These are phyloP conservation scores for Scolopax bukidnonensis DNA, from an alignment of 2,797 vertebrate species.

Conservation along the genomic window DNA sequence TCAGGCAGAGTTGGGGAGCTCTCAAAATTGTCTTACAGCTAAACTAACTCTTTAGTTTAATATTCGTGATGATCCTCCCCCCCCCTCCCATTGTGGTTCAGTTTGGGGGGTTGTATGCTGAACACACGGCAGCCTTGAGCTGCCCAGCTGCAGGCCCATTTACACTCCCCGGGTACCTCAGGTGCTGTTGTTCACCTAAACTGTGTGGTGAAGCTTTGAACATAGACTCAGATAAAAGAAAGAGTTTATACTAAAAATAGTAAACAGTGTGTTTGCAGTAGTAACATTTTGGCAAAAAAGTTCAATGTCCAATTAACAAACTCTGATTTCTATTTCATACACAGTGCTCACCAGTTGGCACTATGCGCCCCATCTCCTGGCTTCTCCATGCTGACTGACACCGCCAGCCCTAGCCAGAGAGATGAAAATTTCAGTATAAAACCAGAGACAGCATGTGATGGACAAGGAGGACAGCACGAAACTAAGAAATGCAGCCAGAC, in stretches of 20 bases:
- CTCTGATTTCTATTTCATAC: neutral
- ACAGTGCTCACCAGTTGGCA: neutral
- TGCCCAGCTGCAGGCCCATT: accelerated
- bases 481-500: neutral
- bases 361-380: accelerated
- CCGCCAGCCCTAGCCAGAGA: neutral
- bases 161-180: accelerated
- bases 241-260: neutral
- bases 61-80: accelerated
- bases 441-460: neutral
- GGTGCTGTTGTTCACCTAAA: no score
- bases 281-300: neutral
- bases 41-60: accelerated
- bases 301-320: neutral
- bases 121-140: neutral
- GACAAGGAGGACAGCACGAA: neutral
- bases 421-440: neutral
- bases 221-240: neutral
- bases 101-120: neutral
- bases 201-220: neutral
- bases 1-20: accelerated
- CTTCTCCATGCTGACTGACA: neutral
- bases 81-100: accelerated
- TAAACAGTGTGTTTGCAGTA: neutral
- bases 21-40: no score